A percentile compares a stretch with the other conserved stretches of the same genome.
These are phyloP conservation scores for Sparidentex hasta DNA, from an alignment of 2,797 vertebrate species.

Conservation along the genomic window DNA sequence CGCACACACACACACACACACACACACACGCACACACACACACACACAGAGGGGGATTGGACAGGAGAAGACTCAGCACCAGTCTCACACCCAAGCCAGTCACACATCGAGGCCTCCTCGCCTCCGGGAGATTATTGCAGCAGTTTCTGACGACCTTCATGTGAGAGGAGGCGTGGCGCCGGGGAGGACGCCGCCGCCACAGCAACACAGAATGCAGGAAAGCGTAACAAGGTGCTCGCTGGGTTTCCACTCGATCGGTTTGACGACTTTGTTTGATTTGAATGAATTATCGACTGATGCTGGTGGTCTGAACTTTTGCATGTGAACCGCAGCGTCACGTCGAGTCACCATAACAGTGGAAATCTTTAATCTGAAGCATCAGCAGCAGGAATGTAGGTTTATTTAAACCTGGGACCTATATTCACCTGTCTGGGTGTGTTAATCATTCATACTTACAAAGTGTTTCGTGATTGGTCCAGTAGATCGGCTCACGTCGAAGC, in stretches of 20 bases:
- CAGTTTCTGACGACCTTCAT: conserved; percentile 79
- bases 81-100: conserved; percentile 71
- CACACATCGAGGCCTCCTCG: conserved; percentile 64
- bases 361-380: conserved; percentile 2
- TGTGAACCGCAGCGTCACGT: background rate
- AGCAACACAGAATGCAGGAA: background rate
- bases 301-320: background rate
- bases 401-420: too few relatives aligned
- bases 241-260: background rate
- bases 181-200: background rate
- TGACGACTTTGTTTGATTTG: background rate
- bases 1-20: conserved; percentile 44
- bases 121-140: conserved; percentile 85
- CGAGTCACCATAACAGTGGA: background rate
- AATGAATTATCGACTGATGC: background rate
- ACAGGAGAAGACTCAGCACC: conserved; percentile 74
- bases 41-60: conserved; percentile 58
- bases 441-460: too few relatives aligned
- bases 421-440: too few relatives aligned
- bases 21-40: conserved; percentile 9
- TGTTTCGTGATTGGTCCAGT: too few relatives aligned
- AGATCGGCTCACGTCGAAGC: too few relatives aligned
- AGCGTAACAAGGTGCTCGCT: background rate
- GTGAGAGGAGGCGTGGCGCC: background rate
- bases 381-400: background rate